Evolutionary conservation across 2,888 invertebrate species (phyloP), one percentile per base, ranked within the genome.

Genomic region (Polyommatus icarus): DNA sequence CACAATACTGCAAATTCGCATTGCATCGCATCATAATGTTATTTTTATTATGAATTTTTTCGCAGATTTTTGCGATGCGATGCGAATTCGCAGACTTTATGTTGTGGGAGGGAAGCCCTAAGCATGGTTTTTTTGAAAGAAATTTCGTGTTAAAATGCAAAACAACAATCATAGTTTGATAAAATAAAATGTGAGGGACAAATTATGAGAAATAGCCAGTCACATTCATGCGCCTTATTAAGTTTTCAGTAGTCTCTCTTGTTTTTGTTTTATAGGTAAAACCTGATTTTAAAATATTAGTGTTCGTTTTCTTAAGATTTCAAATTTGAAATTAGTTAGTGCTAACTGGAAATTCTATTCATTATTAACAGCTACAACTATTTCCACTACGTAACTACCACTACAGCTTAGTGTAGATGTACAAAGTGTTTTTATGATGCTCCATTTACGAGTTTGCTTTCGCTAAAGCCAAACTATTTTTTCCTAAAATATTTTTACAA

Each of bases 361-460:
- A 61, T 15, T 29, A 61, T 15, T 29, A 67, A 67, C 67, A 67
- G 67, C 67, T 67, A 67, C 67, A 67, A 67, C 67, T 67, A 67
- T 67, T 32, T 32, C 15, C 67, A 67, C 67, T 67, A 67, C 61
- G 24, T 29, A 5, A 67, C 67, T 67, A 67, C 67, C 15, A 67
- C 67, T 67, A 67, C 67, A 67, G 67, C 67, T 67, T 20, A 5
- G 67, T 32, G 67, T 67, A 67, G 67, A 67, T 67, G 67, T 67
- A 67, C 18, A 67, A 29, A 67, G 67, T 67, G 67, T 67, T 67
- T 36, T 32, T 67, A 67, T 67, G 29, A 67, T 67, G 61, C 18
- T 61, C 24, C 61, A 20, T 67, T 67, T 29, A 20, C 12, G 3
- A 61, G 24, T 32, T 67, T 29, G 15, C 67, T 67, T 29, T 67